A percentile compares a stretch with the other conserved stretches of the same genome.
These are phyloP conservation scores for Myrmecophaga tridactyla DNA, from an alignment of 2,113 vertebrate species.

Conservation along the genomic window DNA sequence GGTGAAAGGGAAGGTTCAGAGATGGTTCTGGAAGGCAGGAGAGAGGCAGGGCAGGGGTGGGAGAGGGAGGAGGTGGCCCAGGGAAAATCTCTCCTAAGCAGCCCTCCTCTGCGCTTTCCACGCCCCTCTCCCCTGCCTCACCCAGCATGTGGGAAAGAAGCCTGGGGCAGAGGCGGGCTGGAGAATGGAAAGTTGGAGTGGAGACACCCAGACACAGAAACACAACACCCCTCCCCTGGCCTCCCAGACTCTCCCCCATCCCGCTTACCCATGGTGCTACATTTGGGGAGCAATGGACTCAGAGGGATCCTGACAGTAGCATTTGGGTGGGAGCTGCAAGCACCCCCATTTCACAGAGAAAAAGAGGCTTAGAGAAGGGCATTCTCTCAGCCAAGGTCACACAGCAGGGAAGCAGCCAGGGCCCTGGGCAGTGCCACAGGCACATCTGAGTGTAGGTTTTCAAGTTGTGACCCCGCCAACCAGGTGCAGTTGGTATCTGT, in stretches of 20 bases:
- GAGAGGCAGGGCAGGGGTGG: neutral
- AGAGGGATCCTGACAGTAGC: neutral
- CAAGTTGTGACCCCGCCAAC: neutral
- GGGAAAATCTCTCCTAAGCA: neutral
- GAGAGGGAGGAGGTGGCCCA: neutral
- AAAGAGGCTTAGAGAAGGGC: neutral
- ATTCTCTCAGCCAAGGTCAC: neutral
- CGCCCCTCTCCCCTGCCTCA: neutral
- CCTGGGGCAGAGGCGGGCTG: neutral
- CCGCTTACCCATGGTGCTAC: too few species aligned
- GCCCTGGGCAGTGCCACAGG: neutral
- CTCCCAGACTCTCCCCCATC: neutral
- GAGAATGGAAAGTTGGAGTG: neutral
- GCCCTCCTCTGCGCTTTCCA: rapidly evolving
- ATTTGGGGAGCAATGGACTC: neutral
- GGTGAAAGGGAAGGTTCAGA: neutral
- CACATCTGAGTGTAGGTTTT: rapidly evolving
- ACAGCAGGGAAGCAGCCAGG: neutral
- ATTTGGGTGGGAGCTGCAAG: neutral
- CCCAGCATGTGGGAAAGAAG: neutral
- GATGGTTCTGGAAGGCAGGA: neutral
- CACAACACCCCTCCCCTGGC: neutral
- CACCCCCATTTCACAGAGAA: neutral
- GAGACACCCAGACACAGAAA: neutral
- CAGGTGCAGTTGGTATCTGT: rapidly evolving